phyloP scores from a whole-genome alignment of 2,888 invertebrate species.

The Troides helena region DNA sequence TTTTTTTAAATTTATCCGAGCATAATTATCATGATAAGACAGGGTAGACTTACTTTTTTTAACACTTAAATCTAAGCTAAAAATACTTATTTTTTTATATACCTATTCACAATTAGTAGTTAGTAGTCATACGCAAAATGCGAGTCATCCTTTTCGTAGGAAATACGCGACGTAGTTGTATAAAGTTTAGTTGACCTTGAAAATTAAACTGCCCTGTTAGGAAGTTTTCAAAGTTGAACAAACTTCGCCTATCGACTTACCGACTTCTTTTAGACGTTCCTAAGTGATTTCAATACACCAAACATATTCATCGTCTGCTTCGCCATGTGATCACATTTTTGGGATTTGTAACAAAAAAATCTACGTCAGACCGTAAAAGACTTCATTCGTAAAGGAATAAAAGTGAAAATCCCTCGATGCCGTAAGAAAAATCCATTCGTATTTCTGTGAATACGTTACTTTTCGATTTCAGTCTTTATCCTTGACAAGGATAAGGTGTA shows the following conservation, averaged over 20 bases:
- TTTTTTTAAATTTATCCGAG: too few species aligned
- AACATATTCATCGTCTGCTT: constrained; percentile 70
- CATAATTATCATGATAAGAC: too few species aligned
- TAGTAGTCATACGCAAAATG: constrained; percentile 1
- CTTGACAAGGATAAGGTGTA: constrained; percentile 51
- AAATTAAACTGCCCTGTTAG: constrained; percentile 28
- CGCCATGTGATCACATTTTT: constrained; percentile 69
- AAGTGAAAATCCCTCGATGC: constrained; percentile 49
- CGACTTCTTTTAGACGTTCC: constrained; percentile 63
- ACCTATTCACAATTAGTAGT: too few species aligned
- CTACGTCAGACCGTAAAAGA: constrained; percentile 38
- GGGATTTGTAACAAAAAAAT: constrained; percentile 62
- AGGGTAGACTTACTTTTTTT: too few species aligned
- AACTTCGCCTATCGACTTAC: constrained; percentile 61
- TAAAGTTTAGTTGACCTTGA: constrained; percentile 33
- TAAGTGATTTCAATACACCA: constrained; percentile 71
- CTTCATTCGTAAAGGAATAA: constrained; percentile 45
- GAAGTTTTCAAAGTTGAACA: constrained; percentile 52
- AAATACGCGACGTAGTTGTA: constrained; percentile 5
- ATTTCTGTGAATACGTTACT: constrained; percentile 57
- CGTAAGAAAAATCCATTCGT: constrained; percentile 52
- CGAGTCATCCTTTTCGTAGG: constrained; percentile 14
- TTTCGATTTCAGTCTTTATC: constrained; percentile 60
- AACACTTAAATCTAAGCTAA: too few species aligned
- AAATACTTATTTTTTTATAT: too few species aligned